Evolutionary conservation across 2,888 invertebrate genomes (phyloP).

Genomic region (Arenicola marina): DNA sequence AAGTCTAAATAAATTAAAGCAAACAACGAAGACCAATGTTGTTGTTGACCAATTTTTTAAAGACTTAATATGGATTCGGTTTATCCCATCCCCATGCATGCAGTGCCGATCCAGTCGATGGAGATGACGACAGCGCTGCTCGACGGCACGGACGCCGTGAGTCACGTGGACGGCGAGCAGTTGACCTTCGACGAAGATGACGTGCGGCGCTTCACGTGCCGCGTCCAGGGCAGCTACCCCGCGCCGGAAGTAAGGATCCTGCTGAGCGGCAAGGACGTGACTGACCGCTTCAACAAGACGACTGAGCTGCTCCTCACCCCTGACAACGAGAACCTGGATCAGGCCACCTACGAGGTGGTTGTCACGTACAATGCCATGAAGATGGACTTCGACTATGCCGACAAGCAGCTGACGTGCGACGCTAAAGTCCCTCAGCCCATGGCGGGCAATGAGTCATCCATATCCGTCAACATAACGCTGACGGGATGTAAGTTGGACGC

Average conservation of each 20-base stretch:
- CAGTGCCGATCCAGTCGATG: conserved; percentile 18
- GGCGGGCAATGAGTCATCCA: not conserved
- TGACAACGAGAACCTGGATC: conserved; percentile 8
- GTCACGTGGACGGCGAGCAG: conserved; percentile 21
- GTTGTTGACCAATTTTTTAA: too few species aligned
- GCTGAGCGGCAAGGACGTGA: conserved; percentile 25
- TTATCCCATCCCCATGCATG: too few species aligned
- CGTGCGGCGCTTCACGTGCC: conserved; percentile 17
- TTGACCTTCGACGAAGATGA: conserved; percentile 27
- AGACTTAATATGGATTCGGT: too few species aligned
- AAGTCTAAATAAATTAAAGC: too few species aligned
- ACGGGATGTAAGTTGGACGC: too few species aligned
- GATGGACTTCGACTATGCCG: conserved; percentile 18
- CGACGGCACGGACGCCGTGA: conserved; percentile 23
- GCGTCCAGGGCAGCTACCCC: conserved; percentile 30
- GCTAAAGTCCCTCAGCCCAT: conserved; percentile 14
- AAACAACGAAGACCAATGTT: too few species aligned
- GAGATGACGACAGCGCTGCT: conserved; percentile 13
- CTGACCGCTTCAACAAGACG: conserved; percentile 14
- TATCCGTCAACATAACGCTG: conserved; percentile 4
- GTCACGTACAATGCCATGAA: conserved; percentile 15
- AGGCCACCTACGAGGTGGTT: conserved; percentile 16
- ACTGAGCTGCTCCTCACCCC: conserved; percentile 1
- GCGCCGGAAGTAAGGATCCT: conserved; percentile 20
- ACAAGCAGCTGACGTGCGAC: conserved; percentile 16